phyloP scores from a whole-genome alignment of 2,113 vertebrate genomes.

The Perca schrenkii region DNA sequence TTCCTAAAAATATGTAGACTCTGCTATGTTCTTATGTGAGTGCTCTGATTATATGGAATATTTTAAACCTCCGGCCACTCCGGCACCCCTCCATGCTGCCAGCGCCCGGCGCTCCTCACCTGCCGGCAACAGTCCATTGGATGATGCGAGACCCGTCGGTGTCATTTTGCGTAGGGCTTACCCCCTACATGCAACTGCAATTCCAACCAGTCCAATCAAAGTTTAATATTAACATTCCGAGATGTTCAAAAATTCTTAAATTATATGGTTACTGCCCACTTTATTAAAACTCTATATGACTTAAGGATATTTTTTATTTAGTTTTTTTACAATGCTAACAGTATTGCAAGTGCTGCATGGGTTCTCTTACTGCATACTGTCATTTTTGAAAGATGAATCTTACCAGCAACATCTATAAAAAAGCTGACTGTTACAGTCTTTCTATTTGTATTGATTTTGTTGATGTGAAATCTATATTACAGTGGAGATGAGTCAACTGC shows the following conservation, averaged over 20 bases:
- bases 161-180: too few species aligned
- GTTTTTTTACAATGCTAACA: neutral
- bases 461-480: conserved; percentile 33
- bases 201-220: too few species aligned
- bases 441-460: conserved; percentile 19
- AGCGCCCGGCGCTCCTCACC: too few species aligned
- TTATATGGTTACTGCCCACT: neutral
- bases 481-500: conserved; percentile 3
- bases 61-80: too few species aligned
- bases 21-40: too few species aligned
- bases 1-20: too few species aligned
- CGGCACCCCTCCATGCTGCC: too few species aligned
- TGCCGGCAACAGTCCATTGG: too few species aligned
- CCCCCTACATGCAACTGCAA: too few species aligned
- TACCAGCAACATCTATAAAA: neutral
- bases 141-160: too few species aligned
- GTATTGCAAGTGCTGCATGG: neutral
- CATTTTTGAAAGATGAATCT: neutral
- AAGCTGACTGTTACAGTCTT: conserved; percentile 26
- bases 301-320: neutral
- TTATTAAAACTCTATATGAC: neutral
- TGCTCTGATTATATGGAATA: too few species aligned
- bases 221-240: neutral
- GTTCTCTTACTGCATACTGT: neutral
- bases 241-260: neutral